Conservation (phyloP, 1,140 invertebrate genomes). For the Steinernema feltiae region DNA sequence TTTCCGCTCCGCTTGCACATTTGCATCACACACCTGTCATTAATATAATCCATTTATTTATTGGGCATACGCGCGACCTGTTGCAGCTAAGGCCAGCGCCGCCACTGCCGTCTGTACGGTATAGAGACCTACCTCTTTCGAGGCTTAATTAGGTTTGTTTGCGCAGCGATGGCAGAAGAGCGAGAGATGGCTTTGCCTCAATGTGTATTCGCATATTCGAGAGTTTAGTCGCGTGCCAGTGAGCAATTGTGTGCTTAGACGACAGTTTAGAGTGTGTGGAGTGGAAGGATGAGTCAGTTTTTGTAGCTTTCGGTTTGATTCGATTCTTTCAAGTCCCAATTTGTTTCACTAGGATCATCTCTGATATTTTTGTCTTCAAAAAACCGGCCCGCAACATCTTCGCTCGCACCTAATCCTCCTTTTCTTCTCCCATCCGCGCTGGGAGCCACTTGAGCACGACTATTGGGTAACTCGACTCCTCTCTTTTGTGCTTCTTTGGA, state of each 20-base stretch:
- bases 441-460: background rate
- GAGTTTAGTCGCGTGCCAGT: background rate
- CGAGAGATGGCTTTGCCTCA: background rate
- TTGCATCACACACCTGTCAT: slow-evolving; percentile 13
- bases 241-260: background rate
- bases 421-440: background rate
- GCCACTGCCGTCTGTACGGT: background rate
- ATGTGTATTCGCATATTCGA: background rate
- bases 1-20: background rate
- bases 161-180: background rate
- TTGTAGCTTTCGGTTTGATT: too few relatives aligned
- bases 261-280: background rate
- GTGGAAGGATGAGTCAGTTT: background rate
- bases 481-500: background rate
- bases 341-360: too few relatives aligned
- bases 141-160: slow-evolving; percentile 6
- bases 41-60: slow-evolving; percentile 5
- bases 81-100: background rate
- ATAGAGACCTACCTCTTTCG: too few relatives aligned
- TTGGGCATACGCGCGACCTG: background rate
- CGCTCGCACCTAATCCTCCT: background rate
- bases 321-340: background rate
- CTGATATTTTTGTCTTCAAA: too few relatives aligned
- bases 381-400: too few relatives aligned
- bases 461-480: background rate